Base-by-base conservation (phyloP, 2,113 vertebrate species). In the Dunckerocampus dactyliophorus region DNA sequence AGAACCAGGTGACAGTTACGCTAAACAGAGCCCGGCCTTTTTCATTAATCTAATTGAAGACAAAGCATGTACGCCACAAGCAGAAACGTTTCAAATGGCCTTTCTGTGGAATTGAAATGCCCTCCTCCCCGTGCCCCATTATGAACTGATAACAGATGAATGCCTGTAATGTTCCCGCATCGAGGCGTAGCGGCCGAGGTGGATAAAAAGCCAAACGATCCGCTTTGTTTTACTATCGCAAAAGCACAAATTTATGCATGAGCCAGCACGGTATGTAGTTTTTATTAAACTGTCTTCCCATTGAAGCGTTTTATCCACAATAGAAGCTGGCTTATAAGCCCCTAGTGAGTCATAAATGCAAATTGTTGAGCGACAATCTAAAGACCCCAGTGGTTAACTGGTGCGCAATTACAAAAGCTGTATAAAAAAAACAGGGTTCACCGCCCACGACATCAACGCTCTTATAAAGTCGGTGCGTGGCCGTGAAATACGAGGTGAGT, bases 401-500 rank as follows among this genome's bases (percentile, higher is more conserved):
- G 65, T 48, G 39, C 17, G 6, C 62, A 68, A 66, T 82, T 63
- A 82, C 64, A 65, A 62, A 28, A 46, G 39, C 59, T 70, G 71
- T 20, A 82, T 79, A 69, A 74, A 69, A 74, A 76, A 68, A 53
- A 15, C 66, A 65, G 42, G 60, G 65, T 58, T 72, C 57, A 77
- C 63, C 48, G 74, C 74, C 72, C 31, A 63, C 72, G 77, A 80
- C 81, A 68, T 15, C 28, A 71, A 61, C n/a, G 71, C 65, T 65
- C 59, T 74, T 67, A 69, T 72, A 67, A 78, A 79, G 59, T 74
- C 51, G 54, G 56, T 69, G 64, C n/a, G 58, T 69, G 68, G 57
- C 21, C 15, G 28, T 74, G 69, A 88, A 81, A 81, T 82, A 82
- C 14, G 58, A 65, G 67, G 57, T 56, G 70, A 63, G 52, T 67